Conservation (phyloP, 2,113 vertebrate species). For the Crypturellus undulatus region DNA sequence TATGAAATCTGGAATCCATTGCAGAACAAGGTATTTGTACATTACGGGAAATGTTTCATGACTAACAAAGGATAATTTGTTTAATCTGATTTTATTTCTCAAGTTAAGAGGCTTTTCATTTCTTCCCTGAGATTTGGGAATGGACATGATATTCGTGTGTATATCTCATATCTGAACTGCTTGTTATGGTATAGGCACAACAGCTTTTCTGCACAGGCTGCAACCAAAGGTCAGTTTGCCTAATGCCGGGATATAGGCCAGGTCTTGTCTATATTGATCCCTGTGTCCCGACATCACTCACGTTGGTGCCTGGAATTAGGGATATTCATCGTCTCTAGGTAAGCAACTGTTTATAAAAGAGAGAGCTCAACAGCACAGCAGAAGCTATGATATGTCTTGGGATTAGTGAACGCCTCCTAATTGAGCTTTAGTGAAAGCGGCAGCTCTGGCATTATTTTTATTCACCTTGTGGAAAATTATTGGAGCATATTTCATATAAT, state of each 20-base stretch:
- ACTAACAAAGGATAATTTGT: conserved; percentile 1
- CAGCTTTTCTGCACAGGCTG: neutral
- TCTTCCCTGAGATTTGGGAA: neutral
- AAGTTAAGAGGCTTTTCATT: neutral
- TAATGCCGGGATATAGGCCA: conserved; percentile 8
- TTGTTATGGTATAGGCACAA: neutral
- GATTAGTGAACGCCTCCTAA: conserved; percentile 59
- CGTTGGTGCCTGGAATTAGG: conserved; percentile 12
- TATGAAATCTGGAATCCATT: neutral
- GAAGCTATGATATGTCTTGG: conserved; percentile 42
- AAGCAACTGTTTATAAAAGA: conserved; percentile 18
- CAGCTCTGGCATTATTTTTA: conserved; percentile 56
- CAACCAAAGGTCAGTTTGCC: conserved; percentile 3
- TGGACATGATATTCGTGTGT: neutral
- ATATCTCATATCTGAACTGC: neutral
- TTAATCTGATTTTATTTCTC: conserved; percentile 7
- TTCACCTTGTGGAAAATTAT: conserved; percentile 73
- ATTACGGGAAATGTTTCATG: accelerated
- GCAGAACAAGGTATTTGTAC: neutral
- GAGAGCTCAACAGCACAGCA: conserved; percentile 27
- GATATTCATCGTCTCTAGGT: conserved; percentile 52
- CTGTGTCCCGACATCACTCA: neutral
- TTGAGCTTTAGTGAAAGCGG: conserved; percentile 49
- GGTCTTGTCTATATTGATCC: neutral
- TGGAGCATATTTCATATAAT: conserved; percentile 72